Conservation (phyloP, 2,797 vertebrate species). For the Oceanodroma leucorhoa region DNA sequence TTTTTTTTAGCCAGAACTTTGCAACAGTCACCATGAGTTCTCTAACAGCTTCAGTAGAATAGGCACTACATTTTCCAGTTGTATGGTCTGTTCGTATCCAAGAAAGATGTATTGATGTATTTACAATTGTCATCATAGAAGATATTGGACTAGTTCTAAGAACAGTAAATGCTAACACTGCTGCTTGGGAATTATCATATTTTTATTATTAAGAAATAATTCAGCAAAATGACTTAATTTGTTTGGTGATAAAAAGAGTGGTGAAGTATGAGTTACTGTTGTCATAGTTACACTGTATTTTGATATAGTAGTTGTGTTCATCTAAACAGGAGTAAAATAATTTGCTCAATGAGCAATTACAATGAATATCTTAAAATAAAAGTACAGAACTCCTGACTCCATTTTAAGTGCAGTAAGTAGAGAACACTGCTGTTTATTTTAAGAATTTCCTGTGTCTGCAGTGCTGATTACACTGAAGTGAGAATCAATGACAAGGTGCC, state of each 20-base stretch:
- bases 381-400: not conserved
- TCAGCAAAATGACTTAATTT: not conserved
- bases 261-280: not conserved
- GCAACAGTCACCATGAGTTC: not conserved
- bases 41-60: not conserved
- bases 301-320: not conserved
- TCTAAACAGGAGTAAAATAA: not conserved
- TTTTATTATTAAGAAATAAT: not conserved
- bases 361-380: not conserved
- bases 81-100: not conserved
- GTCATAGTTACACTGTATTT: not conserved
- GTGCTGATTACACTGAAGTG: constrained; percentile 10
- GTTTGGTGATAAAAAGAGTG: not conserved
- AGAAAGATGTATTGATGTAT: not conserved
- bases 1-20: not conserved
- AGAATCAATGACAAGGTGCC: constrained; percentile 28
- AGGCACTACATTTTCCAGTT: not conserved
- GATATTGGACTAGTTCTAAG: not conserved
- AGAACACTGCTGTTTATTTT: constrained; percentile 39
- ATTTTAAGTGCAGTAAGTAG: not conserved
- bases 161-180: not conserved
- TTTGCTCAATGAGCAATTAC: not conserved
- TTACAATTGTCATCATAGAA: not conserved
- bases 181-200: not conserved
- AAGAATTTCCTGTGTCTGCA: constrained; percentile 26